phyloP scores from a whole-genome alignment of 2,888 invertebrate genomes.

The Cantharis nigra region DNA sequence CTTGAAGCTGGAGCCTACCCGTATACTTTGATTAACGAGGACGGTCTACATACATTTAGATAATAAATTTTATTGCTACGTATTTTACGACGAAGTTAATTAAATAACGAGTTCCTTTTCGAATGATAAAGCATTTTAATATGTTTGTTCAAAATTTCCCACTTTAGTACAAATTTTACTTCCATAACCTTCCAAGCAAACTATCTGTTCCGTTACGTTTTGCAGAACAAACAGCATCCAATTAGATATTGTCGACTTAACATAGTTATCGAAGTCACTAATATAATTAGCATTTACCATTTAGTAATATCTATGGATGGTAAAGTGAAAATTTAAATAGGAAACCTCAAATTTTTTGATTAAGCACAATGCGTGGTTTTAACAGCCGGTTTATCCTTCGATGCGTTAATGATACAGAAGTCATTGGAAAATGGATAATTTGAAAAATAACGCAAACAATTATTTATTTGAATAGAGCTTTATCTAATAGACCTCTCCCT shows the following conservation, averaged over 20 bases:
- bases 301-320: neutral
- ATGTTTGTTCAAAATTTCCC: neutral
- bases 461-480: slow-evolving; percentile 16
- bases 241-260: neutral
- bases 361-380: neutral
- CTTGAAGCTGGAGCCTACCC: neutral
- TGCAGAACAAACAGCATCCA: neutral
- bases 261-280: neutral
- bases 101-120: neutral
- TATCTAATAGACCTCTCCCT: slow-evolving; percentile 26
- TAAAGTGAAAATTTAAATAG: neutral
- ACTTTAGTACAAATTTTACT: neutral
- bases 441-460: slow-evolving; percentile 4
- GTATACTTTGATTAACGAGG: neutral
- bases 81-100: neutral
- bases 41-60: neutral
- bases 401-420: neutral
- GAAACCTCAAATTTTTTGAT: neutral
- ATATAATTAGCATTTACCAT: neutral
- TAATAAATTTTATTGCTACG: neutral
- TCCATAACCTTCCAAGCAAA: neutral
- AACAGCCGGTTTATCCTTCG: neutral
- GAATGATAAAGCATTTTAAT: neutral
- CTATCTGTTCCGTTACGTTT: neutral
- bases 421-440: neutral